Conservation (phyloP, 2,888 invertebrate genomes). For the Clepsis dumicolana region DNA sequence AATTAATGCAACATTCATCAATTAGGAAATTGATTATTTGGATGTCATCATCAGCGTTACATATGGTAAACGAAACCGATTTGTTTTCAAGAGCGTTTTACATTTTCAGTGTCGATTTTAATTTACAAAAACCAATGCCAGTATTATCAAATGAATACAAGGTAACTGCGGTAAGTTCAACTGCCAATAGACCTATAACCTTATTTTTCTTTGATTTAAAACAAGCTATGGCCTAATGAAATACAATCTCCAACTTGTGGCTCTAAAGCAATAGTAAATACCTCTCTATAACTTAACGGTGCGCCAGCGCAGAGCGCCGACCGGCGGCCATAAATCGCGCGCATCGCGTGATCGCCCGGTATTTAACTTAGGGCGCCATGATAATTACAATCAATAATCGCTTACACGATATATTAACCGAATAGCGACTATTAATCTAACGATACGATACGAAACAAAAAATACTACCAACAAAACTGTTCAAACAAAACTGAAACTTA, state of each 20-base stretch:
- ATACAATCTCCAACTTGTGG: not conserved
- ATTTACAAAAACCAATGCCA: no score
- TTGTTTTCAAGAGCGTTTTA: no score
- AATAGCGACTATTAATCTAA: constrained; percentile 70
- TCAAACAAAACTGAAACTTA: constrained; percentile 40
- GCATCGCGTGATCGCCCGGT: constrained; percentile 71
- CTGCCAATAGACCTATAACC: not conserved
- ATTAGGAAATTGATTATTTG: no score
- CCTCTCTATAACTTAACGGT: constrained; percentile 9
- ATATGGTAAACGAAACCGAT: no score
- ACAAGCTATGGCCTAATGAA: not conserved
- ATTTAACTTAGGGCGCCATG: constrained; percentile 74
- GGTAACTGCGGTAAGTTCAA: not conserved
- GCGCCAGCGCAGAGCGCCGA: constrained; percentile 44
- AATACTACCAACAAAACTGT: constrained; percentile 40
- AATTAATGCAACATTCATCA: no score
- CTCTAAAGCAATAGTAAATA: constrained; percentile 6
- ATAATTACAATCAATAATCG: constrained; percentile 83
- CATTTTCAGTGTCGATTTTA: no score
- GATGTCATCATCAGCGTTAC: no score
- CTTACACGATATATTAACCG: constrained; percentile 60
- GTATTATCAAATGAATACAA: not conserved
- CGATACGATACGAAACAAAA: constrained; percentile 49
- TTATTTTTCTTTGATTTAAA: not conserved
- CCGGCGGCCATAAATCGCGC: constrained; percentile 62